Percentiles rank a stretch among this genome's conserved stretches.
Conservation (phyloP, 35 echinoderm and acorn worm genomes). For the Strongylocentrotus purpuratus region DNA sequence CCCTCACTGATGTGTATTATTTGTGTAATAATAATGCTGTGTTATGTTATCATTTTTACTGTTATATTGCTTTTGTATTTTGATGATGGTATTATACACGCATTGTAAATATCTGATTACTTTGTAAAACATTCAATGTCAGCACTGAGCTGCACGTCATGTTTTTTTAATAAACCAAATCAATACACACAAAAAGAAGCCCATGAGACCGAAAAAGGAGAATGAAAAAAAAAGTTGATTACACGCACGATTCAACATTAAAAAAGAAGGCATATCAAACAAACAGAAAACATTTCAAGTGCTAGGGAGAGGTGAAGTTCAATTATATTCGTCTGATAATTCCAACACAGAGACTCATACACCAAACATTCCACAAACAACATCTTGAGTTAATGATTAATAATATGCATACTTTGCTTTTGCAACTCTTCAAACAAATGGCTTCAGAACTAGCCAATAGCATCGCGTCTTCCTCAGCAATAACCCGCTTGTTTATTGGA, state of each 20-base stretch:
- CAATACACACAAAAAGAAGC: too few species aligned
- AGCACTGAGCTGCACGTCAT: too few species aligned
- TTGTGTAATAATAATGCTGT: too few species aligned
- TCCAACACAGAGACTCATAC: neutral
- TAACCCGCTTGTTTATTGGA: neutral
- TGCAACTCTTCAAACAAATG: neutral
- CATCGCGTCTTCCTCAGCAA: neutral
- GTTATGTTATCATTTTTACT: too few species aligned
- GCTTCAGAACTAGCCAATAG: neutral
- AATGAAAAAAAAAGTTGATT: too few species aligned
- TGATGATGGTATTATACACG: too few species aligned
- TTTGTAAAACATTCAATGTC: too few species aligned
- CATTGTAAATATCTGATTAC: too few species aligned
- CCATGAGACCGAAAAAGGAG: too few species aligned
- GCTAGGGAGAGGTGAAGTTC: neutral
- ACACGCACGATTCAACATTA: neutral
- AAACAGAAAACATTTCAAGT: neutral
- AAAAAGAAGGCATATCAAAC: neutral
- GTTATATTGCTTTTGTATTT: too few species aligned
- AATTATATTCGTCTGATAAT: neutral
- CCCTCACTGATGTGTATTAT: too few species aligned
- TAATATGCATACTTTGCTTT: neutral
- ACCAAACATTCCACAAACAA: neutral
- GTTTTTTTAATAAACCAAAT: too few species aligned
- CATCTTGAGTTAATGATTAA: constrained; percentile 20